Percentiles rank a stretch among this genome's conserved stretches.
Conservation (phyloP, 2,888 invertebrate genomes). For the Harpalus rubripes region DNA sequence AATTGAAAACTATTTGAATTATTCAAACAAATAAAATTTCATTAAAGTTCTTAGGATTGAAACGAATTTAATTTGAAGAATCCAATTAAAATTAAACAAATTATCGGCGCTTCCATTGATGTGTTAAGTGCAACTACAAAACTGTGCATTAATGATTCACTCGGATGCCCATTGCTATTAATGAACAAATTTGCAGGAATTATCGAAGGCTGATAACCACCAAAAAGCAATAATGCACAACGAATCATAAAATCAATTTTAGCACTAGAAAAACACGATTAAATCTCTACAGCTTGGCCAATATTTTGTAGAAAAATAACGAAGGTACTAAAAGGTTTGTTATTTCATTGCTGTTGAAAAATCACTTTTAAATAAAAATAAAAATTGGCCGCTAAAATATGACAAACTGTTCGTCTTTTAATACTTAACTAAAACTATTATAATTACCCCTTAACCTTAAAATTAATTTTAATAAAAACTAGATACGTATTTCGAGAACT, state of each 20-base stretch:
- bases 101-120: neutral
- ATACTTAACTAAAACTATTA: too few species aligned
- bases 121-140: neutral
- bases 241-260: too few species aligned
- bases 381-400: too few species aligned
- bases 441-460: too few species aligned
- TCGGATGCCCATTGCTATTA: too few species aligned
- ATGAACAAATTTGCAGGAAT: too few species aligned
- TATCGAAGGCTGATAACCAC: too few species aligned
- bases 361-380: constrained; percentile 20
- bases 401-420: too few species aligned
- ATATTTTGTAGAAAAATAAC: neutral
- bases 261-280: neutral
- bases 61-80: neutral
- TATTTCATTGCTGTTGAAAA: constrained; percentile 12
- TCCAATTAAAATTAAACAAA: neutral
- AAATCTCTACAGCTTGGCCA: neutral
- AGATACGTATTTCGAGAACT: too few species aligned
- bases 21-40: neutral
- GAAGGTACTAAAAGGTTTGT: neutral
- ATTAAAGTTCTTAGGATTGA: neutral
- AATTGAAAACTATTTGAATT: neutral
- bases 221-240: too few species aligned
- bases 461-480: too few species aligned
- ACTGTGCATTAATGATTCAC: neutral